Percentiles rank a stretch among this genome's conserved stretches.
Evolutionary conservation across 2,797 vertebrate species (phyloP).

Genomic region (Crypturellus tataupa): DNA sequence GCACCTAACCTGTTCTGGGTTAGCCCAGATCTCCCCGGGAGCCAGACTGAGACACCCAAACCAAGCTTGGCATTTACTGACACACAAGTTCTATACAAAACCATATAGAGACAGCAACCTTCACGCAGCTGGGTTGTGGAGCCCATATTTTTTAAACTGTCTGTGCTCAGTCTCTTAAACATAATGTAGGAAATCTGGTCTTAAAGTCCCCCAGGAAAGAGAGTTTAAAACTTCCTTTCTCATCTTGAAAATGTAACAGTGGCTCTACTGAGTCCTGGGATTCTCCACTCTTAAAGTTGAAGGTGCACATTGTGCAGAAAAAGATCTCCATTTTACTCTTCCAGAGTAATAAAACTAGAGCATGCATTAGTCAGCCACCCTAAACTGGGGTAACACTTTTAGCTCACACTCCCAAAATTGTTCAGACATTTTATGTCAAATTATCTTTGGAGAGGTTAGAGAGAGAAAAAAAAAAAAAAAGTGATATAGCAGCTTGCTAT

Average conservation of each 20-base stretch:
- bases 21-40: neutral
- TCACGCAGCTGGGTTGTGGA: neutral
- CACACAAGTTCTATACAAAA: neutral
- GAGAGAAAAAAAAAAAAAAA: neutral
- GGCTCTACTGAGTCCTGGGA: neutral
- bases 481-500: neutral
- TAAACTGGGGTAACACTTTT: neutral
- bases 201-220: neutral
- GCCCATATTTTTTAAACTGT: rapidly evolving
- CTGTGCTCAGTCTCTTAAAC: neutral
- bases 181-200: neutral
- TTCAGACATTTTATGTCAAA: neutral
- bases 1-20: neutral
- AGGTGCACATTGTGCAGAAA: neutral
- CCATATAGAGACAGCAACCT: neutral
- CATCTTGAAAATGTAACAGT: neutral
- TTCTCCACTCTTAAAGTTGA: neutral
- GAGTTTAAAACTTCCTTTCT: neutral
- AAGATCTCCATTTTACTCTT: neutral
- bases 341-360: neutral
- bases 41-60: neutral
- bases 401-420: neutral
- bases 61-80: neutral
- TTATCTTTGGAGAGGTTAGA: neutral
- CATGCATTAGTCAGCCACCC: rapidly evolving